phyloP scores from a whole-genome alignment of 1,140 invertebrate genomes.

The Pseudomyrmex gracilis region DNA sequence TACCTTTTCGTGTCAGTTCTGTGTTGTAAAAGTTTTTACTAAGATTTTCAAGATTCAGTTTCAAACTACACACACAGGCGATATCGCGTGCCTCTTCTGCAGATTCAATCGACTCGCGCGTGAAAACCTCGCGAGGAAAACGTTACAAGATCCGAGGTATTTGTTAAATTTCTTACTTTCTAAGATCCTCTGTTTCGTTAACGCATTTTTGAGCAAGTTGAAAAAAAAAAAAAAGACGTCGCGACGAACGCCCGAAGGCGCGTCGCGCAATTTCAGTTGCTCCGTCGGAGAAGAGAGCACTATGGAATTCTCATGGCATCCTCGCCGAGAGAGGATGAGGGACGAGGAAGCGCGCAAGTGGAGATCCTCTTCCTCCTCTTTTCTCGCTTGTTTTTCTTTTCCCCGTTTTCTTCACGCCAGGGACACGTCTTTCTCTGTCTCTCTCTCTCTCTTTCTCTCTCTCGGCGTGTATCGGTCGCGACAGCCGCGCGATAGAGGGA shows the following conservation, averaged over 20 bases:
- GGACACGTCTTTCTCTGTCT: background rate
- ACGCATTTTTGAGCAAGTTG: too few relatives aligned
- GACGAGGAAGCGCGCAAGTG: background rate
- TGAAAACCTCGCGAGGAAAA: too few relatives aligned
- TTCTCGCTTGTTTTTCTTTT: conserved; percentile 11
- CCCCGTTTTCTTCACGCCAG: conserved; percentile 29
- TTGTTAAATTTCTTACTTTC: too few relatives aligned
- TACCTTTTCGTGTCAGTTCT: too few relatives aligned
- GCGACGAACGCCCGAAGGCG: conserved; percentile 7
- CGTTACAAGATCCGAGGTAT: too few relatives aligned
- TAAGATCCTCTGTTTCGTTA: too few relatives aligned
- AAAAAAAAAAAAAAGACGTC: background rate
- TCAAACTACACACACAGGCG: too few relatives aligned
- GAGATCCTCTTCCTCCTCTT: background rate
- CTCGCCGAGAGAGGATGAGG: conserved; percentile 3
- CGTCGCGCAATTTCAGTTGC: conserved; percentile 22
- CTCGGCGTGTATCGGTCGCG: conserved; percentile 18
- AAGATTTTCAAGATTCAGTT: too few relatives aligned
- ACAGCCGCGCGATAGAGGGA: conserved; percentile 36
- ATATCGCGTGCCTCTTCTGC: too few relatives aligned
- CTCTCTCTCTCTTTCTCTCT: too few relatives aligned
- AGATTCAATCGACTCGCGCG: too few relatives aligned
- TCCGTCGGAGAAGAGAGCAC: background rate
- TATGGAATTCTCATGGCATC: conserved; percentile 34
- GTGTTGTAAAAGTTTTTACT: too few relatives aligned